Base-by-base conservation (phyloP, 2,113 vertebrate species). In the Panthera tigris region DNA sequence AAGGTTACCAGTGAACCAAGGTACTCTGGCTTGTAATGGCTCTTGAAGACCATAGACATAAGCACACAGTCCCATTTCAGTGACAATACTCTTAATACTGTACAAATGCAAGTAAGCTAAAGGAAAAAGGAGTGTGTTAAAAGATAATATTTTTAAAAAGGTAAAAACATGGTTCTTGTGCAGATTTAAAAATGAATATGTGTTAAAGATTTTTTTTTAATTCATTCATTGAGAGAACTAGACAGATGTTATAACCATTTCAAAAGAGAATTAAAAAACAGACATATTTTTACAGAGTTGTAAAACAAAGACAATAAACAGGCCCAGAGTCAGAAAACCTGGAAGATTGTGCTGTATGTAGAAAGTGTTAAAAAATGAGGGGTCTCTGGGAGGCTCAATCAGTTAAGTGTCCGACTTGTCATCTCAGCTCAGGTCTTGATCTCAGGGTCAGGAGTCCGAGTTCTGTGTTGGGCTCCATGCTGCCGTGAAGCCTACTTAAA, bases 231-330 rank as follows among this genome's bases (percentile, higher is more conserved):
- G 48, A 93, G 25, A 50, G 23, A 91, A 86, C 33, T 89, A 66
- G 87, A 31, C 27, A 94, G 39, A 74, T 93, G 36, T 88, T 93
- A 80, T 78, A 96, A 89, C 39, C 66, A 21, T 50, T 89, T 85
- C 82, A 71, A 78, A 95, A 89, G 95, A 83, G 41, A 94, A 95
- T 82, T 95, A 16, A 41, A 89, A 63, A 61, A 18, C 14, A 89
- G 27, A 41, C 19, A 27, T 91, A 86, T 78, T 90, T 84, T 57
- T 57, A 94, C 50, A 52, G 39, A 81, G 52, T 76, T 92, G 7
- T 55, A 79, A 81, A 94, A 86, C 68, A 95, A 83, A 68, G 88
- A 92, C 63, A 63, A 78, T 31, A 27, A 80, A 31, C 39, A 61
- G 14, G 87, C 23, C 18, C 96, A 57, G 29, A 93, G 79, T 85